Evolutionary conservation across 2,888 invertebrate species (phyloP), one percentile per base, ranked within the genome.

Genomic region (Luffia ferchaultella): DNA sequence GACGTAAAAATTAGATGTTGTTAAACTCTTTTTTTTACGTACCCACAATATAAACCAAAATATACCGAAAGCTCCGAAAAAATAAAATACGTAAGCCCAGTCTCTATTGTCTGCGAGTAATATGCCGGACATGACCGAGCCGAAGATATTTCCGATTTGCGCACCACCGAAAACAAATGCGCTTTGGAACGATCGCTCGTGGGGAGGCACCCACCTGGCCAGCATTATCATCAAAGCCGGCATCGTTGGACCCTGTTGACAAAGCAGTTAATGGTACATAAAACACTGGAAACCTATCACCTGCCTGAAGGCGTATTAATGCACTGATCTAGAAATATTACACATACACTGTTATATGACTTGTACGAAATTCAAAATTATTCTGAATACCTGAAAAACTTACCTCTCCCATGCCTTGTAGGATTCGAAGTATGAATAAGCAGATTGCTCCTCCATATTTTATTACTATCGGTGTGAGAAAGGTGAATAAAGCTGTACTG

Each of bases 401-500:
- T 62, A 89, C 90, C 84, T 95, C 93, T 45, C 93, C 93, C 54
- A 94, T 84, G 45, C 95, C 95, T 86, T 93, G 93, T 1, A 93
- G 65, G 2, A 90, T 80, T 48, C 90, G 70, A 1, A 88, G 68
- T 48, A 85, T 80, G 51, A 89, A 86, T 18, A 90, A 70, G 68
- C 86, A 79, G 1, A 78, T 79, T 1, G 87, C 80, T 1, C 87
- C 87, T 3, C 86, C 86, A 9, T 76, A 63, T 15, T 85, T 78
- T 0, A 93, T 91, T 2, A 90, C 89, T 5, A 90, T 53, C 0
- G 96, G 96, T 0, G 95, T 95, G 1, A 95, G 63, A 2, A 95
- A 64, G 0, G 95, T 95, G 60, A 95, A 91, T 16, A 95, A 62
- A 0, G 93, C 93, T 0, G 95, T 94, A 30, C 90, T 90, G 7